Percentiles rank a stretch among this genome's conserved stretches.
Evolutionary conservation across 2,888 invertebrate species (phyloP).

Genomic region (Dasypogon diadema): DNA sequence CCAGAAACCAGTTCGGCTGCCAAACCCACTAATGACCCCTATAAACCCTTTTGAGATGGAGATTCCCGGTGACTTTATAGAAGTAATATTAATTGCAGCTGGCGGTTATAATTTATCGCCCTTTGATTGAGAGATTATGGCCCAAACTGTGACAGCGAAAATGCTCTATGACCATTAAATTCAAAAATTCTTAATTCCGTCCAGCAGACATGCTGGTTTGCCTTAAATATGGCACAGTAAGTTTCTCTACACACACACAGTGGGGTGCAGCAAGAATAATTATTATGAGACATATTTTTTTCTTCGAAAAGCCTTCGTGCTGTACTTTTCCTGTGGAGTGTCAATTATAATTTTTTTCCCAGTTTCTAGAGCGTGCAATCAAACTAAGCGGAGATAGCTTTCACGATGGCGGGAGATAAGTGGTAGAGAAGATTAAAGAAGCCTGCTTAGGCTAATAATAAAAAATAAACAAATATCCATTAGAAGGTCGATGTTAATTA

Average conservation of each 20-base stretch:
- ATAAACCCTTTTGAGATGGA: constrained; percentile 12
- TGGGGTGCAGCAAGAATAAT: background rate
- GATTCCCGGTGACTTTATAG: constrained; percentile 17
- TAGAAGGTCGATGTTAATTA: constrained; percentile 51
- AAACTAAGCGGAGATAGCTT: background rate
- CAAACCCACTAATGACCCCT: constrained; percentile 40
- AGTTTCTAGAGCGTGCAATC: background rate
- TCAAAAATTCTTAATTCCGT: constrained; percentile 10
- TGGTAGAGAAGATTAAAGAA: constrained; percentile 19
- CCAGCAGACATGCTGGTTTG: constrained; percentile 10
- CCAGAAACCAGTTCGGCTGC: background rate
- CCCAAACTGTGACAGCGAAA: constrained; percentile 9
- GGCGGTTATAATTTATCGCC: constrained; percentile 52
- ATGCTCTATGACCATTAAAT: constrained; percentile 6
- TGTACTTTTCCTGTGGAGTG: background rate
- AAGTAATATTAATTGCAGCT: constrained; percentile 40
- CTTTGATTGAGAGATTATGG: constrained; percentile 52
- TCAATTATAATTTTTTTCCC: background rate
- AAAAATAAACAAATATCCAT: constrained; percentile 51
- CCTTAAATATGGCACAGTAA: background rate
- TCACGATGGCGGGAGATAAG: background rate
- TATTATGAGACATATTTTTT: background rate
- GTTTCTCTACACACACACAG: background rate
- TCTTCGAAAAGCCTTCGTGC: background rate
- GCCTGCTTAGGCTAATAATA: background rate